These are phyloP conservation scores for Urocolius indicus DNA, from an alignment of 2,113 vertebrate genomes.

Conservation along the genomic window DNA sequence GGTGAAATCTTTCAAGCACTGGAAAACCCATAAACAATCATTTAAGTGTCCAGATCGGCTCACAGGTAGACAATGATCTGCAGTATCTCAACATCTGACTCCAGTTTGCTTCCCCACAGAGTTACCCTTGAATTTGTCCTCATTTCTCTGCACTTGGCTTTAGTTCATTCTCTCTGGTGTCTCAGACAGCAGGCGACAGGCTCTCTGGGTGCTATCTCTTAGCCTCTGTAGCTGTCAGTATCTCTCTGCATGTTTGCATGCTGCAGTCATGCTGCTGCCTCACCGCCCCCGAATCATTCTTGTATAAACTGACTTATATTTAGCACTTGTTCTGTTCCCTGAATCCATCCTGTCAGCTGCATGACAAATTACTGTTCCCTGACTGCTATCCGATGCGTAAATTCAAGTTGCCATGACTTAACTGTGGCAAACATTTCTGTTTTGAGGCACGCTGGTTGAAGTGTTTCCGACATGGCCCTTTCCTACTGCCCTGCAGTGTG, in stretches of 20 bases:
- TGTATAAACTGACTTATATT: slow-evolving; percentile 58
- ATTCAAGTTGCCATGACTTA: neutral
- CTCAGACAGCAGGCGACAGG: neutral
- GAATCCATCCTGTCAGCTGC: slow-evolving; percentile 37
- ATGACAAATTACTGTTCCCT: slow-evolving; percentile 35
- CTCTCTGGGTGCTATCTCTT: neutral
- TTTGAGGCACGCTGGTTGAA: neutral
- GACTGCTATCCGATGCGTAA: slow-evolving; percentile 28
- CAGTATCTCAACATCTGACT: neutral
- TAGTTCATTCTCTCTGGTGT: neutral
- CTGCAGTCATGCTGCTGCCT: slow-evolving; percentile 26
- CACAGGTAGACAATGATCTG: neutral
- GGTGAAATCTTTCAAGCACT: neutral
- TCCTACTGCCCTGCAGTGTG: neutral
- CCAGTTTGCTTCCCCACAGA: neutral
- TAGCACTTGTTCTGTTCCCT: slow-evolving; percentile 50
- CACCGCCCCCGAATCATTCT: neutral
- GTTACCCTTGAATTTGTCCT: neutral
- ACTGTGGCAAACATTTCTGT: neutral
- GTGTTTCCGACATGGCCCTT: neutral
- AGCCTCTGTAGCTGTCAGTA: neutral
- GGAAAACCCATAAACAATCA: neutral
- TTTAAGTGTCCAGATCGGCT: neutral
- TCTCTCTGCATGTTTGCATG: neutral
- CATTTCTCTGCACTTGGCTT: neutral